Base-by-base conservation (phyloP, 2,888 invertebrate genomes). In the Andrena flavipes region DNA sequence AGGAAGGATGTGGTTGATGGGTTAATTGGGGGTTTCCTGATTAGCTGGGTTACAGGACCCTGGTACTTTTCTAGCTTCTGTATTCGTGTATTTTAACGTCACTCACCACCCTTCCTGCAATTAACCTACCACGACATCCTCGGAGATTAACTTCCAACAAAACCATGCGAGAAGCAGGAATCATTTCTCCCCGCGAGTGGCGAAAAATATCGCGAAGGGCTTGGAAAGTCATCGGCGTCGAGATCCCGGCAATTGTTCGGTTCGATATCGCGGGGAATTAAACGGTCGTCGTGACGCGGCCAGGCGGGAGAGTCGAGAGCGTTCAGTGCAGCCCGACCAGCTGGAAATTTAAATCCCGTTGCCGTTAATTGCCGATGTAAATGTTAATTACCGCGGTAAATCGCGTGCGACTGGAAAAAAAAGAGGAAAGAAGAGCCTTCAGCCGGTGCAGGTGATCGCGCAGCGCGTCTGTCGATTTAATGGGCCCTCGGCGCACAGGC, bases 361-460 rank as follows among this genome's bases (percentile, higher is more conserved):
- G 63, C 49, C 71, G 51, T 68, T 80, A 76, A 81, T 81, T 33
- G 70, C 35, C 73, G 54, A 69, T 51, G 64, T 65, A 76, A 73
- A 69, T 70, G 83, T 82, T 82, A 76, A 83, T 81, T 65, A 70
- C 33, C 76, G 69, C 54, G 78, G 59, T 63, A 72, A 75, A 82
- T 83, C 70, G 83, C 72, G 72, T 26, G 69, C 56, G 81, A 63
- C 68, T 54, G 48, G 64, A 1, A 42, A 49, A 1, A 42, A 20
- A 23, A 35, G 6, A 23, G 2, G 5, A 13, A 42, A n/a, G 23
- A 29, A 4, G 13, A n/a, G 16, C 16, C 16, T n/a, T 10, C 13
- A 30, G 33, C 49, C 62, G 59, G 42, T 23, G 72, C 72, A 62
- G 64, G 49, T 77, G 72, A 81, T 76, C 29, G 8, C 54, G 30